Percentiles rank a stretch among this genome's conserved stretches.
Evolutionary conservation across 2,113 vertebrate species (phyloP).

Genomic region (Hemicordylus capensis): DNA sequence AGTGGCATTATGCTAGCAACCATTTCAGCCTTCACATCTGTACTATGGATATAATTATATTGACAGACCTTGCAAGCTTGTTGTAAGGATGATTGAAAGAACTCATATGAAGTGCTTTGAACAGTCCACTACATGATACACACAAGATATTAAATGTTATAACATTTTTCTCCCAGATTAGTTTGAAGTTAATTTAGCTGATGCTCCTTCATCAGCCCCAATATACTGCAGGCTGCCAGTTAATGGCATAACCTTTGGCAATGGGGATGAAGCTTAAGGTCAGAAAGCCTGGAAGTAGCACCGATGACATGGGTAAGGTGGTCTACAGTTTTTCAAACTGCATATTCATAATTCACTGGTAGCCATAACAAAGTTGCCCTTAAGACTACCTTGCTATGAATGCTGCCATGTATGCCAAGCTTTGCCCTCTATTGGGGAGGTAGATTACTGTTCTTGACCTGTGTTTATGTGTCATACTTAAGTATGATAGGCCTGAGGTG

Average conservation of each 20-base stretch:
- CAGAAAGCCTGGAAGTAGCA: rapidly evolving
- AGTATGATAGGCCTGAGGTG: too few species aligned
- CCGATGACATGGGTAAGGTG: background rate
- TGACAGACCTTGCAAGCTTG: background rate
- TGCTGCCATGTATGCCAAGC: background rate
- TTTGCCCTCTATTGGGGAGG: background rate
- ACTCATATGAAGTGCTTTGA: background rate
- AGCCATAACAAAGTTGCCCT: background rate
- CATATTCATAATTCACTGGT: background rate
- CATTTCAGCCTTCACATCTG: background rate
- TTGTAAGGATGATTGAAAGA: background rate
- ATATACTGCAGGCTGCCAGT: rapidly evolving
- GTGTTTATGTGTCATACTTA: background rate
- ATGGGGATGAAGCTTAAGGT: rapidly evolving
- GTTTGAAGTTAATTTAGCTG: background rate
- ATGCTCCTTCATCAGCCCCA: rapidly evolving
- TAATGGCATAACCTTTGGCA: background rate
- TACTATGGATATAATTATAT: background rate
- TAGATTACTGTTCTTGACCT: background rate
- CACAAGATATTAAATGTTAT: background rate
- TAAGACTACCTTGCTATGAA: background rate
- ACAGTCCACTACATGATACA: background rate
- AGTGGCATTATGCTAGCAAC: background rate
- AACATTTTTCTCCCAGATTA: rapidly evolving
- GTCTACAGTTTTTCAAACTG: background rate